Evolutionary conservation across 64 coral and sea anemone species (phyloP), one percentile per base, ranked within the genome.

Genomic region (Astreopora myriophthalma): DNA sequence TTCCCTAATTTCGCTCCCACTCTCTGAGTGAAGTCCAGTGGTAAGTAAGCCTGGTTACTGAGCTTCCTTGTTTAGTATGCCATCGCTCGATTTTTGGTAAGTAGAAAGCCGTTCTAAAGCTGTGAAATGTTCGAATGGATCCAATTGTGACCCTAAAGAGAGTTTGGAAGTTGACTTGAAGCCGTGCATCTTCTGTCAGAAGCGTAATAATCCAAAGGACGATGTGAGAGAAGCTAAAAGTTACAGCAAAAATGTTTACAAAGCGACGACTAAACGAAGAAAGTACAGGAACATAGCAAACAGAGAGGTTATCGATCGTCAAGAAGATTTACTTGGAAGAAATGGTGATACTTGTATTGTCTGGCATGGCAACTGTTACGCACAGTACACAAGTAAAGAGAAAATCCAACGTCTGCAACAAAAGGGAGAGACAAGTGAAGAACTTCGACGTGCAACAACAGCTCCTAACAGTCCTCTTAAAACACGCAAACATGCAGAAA

Each of bases 291-390:
- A 87, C 68, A 37, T 87, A 60, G 85, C n/a, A 34, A 76, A 89
- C 73, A 19, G 48, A 31, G 86, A 76, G 34, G 71, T 52, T 57
- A 76, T 89, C 49, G 72, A 89, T 88, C 91, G 85, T 69, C 24
- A 89, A 34, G 86, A 84, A 39, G 85, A 70, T 85, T 24, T 74
- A 29, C 33, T 60, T 8, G 48, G 28, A 19, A 76, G 30, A 69
- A 49, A 74, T 87, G 52, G 55, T 49, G 72, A 94, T 89, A 11
- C 58, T 89, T 64, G 11, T 64, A 85, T 94, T 85, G 69, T 89
- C 39, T 89, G 58, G 86, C 92, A 94, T 74, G 34, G 25, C 39
- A 94, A 82, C 44, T 94, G 79, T 32, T 95, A 87, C 76, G 83
- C 62, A 22, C 72, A 44, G 69, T 86, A 61, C 31, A 87, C 93